These are phyloP conservation scores for Diarsia dahlii DNA, from an alignment of 2,888 invertebrate genomes.

Conservation along the genomic window DNA sequence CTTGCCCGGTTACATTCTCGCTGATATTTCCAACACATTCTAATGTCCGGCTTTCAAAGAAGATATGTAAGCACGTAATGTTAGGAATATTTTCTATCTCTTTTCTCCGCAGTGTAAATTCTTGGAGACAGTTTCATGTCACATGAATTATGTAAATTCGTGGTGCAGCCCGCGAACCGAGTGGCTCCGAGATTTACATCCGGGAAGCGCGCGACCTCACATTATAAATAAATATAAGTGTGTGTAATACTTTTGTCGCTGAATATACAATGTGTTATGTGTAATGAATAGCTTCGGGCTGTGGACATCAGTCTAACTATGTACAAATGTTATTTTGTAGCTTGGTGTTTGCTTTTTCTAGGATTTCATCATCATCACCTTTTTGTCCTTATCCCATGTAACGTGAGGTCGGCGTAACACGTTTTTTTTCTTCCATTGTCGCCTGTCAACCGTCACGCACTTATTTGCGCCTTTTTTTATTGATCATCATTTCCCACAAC, in stretches of 20 bases:
- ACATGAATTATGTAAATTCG: conserved; percentile 87
- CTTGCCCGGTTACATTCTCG: conserved; percentile 35
- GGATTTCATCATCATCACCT: not conserved
- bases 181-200: conserved; percentile 81
- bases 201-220: conserved; percentile 72
- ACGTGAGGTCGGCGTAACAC: not conserved
- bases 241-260: conserved; percentile 66
- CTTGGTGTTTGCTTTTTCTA: not conserved
- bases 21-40: conserved; percentile 33
- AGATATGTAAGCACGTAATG: conserved; percentile 65
- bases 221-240: conserved; percentile 72
- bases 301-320: conserved; percentile 10
- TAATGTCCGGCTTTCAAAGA: conserved; percentile 27
- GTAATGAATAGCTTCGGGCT: conserved; percentile 34
- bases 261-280: conserved; percentile 55
- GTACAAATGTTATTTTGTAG: conserved; percentile 24
- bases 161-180: conserved; percentile 75
- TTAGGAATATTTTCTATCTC: conserved; percentile 69
- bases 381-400: not conserved
- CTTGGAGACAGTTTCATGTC: conserved; percentile 82
- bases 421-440: not conserved
- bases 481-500: too few relatives aligned
- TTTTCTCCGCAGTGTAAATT: conserved; percentile 81
- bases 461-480: too few relatives aligned
- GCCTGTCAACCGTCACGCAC: not conserved